Evolutionary conservation across 2,113 vertebrate species (phyloP), one percentile per base, ranked within the genome.

Genomic region (Ciconia boyciana): DNA sequence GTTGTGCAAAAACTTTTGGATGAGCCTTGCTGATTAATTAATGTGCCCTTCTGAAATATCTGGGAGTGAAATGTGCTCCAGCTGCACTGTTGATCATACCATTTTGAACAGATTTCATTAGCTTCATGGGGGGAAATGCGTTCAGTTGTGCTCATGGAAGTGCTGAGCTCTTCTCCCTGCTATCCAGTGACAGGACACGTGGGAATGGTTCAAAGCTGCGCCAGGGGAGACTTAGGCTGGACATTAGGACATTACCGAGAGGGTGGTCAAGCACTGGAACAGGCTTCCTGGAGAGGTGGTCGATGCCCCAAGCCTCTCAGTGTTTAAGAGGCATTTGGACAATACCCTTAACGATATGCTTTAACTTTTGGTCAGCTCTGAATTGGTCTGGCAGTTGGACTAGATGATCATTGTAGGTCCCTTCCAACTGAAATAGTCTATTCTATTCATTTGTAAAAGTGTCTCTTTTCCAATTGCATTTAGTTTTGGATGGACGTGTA

Each of bases 31-130:
- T 10, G 6, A 57, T 77, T 76, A 78, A 60, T 93, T 95, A 68
- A 72, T 48, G 43, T 94, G 90, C 78, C 83, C 54, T 60, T 83
- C 65, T 84, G 71, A 96, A 97, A 96, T 89, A 83, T 61, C 62
- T 70, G 76, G 28, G 82, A 87, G 84, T 91, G 90, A 91, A 93
- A 89, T 31, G 57, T 89, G 86, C 72, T 76, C 13, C n/a, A 39
- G 64, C 83, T 65, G 71, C 79, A 60, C 70, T 51, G 58, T 31
- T 85, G 69, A 43, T 90, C 83, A 11, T 32, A 24, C 54, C 36
- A 14, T 80, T 90, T 87, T 82, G 43, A 78, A 93, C 29, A 90
- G 66, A 75, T 91, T 94, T 88, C 60, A 29, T 87, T 64, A 41
- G 71, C 86, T 96, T 93, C 8, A 17, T 24, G 55, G 57, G 44